Base-by-base conservation (phyloP, 2,888 invertebrate species). In the Nemoura dubitans region DNA sequence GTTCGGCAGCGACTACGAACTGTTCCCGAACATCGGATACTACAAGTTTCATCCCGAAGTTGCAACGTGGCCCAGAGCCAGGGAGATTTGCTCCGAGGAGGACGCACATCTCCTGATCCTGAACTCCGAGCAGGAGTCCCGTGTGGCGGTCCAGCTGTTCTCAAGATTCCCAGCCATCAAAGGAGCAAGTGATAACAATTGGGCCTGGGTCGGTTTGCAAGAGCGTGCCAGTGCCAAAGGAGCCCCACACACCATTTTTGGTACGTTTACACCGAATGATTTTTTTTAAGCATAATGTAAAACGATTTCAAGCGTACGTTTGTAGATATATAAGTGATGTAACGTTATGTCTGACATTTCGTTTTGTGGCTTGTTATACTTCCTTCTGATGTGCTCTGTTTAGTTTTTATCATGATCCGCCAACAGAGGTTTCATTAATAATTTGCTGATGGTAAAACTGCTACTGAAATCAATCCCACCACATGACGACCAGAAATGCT, bases 21-120 rank as follows among this genome's bases (percentile, higher is more conserved):
- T 83, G 21, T 42, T 86, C 42, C 82, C 83, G 6, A 83, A 83
- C 6, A 21, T 86, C 21, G 86, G 86, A 5, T 86, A 86, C 36
- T 86, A 83, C 86, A 86, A 86, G 76, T 86, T 86, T 30, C 86
- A 86, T 83, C 76, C 76, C 6, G 83, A 83, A 10, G 77, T 77
- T 28, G 59, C 26, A 6, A 86, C 83, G 16, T 86, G 86, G 86
- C 76, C 77, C 2, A 28, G 77, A 21, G 86, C 86, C 10, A 42
- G 86, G 16, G 76, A 78, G 14, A 36, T 30, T 0, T 86, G 86
- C 42, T 83, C 77, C 29, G 77, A 86, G 36, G 86, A 86, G 28
- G 86, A 82, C 0, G 86, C 86, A 1, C n/a, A 86, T 59, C 83
- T 86, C 2, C 82, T 78, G 0, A 78, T 86, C 29, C 28, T 86